Base-by-base conservation (phyloP, 2,113 vertebrate genomes). In the Crotalus tigris region DNA sequence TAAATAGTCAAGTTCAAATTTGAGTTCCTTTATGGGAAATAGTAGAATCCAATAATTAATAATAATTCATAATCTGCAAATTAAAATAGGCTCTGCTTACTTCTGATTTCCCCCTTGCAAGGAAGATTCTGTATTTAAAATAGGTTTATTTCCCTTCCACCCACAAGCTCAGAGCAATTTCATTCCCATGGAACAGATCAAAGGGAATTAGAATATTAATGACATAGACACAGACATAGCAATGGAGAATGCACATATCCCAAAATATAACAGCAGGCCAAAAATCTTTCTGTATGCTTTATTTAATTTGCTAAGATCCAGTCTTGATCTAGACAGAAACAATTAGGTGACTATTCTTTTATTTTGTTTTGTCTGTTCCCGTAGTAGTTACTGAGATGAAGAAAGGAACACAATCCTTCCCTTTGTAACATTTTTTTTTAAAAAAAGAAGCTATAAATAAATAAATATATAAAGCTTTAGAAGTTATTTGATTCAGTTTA, bases 391-490 rank as follows among this genome's bases (percentile, higher is more conserved):
- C 93, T 93, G 96, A 97, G 95, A 95, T 95, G 96, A 95, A 95
- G 88, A 95, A 95, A 95, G 91, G 94, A 94, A 96, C 17, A 96
- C 93, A 90, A 91, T 24, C 29, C 85, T 97, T 85, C 95, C 94
- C 92, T 44, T 95, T 93, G 92, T 95, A 87, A 96, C 95, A 94
- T 93, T 81, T 93, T 96, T 96, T 96, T 96, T 85, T 95, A 5
- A 95, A 93, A 92, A 58, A 57, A 97, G 97, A 97, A 95, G 97
- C 96, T 96, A 97, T 97, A 98, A 98, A 98, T 98, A 98, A 98
- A 98, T 98, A 98, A 98, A 98, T 98, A 98, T 88, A 94, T 96
- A 97, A 97, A 98, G 95, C 97, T 97, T 97, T 97, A 97, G 95
- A 9, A 95, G 94, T 97, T 97, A 97, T 94, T 96, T 87, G 94